phyloP scores from a whole-genome alignment of 2,888 invertebrate genomes.

The Diachrysia chrysitis region DNA sequence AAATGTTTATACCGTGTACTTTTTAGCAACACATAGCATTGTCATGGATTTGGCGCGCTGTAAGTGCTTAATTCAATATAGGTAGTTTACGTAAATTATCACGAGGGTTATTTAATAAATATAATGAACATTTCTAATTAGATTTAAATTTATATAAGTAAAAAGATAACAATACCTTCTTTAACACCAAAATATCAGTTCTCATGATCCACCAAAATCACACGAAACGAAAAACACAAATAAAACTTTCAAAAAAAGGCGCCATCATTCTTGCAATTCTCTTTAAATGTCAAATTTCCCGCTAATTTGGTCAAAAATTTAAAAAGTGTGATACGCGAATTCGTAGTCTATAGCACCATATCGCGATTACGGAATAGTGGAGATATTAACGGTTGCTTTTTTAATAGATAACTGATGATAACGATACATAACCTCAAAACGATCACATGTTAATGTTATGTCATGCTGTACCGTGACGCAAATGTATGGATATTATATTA shows the following conservation, averaged over 20 bases:
- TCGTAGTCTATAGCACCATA: slow-evolving; percentile 4
- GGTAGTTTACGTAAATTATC: not conserved
- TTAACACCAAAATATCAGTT: not conserved
- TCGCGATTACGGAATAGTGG: slow-evolving; percentile 32
- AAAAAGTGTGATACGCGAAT: slow-evolving; percentile 33
- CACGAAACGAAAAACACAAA: not conserved
- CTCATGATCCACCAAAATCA: not conserved
- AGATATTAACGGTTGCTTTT: slow-evolving; percentile 15
- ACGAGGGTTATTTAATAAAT: not conserved
- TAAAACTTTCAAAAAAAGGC: slow-evolving; percentile 16
- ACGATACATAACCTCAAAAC: slow-evolving; percentile 57
- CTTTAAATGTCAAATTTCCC: slow-evolving; percentile 32
- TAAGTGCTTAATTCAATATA: not conserved
- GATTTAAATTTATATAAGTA: not conserved
- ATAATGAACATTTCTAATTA: not conserved
- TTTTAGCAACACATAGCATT: slow-evolving; percentile 1
- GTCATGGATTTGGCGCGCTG: not conserved
- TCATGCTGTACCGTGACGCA: slow-evolving; percentile 34
- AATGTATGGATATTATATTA: slow-evolving; percentile 15
- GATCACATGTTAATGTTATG: slow-evolving; percentile 57
- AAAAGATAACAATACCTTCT: not conserved
- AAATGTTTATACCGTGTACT: slow-evolving; percentile 4
- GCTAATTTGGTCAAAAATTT: slow-evolving; percentile 17
- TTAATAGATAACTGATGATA: slow-evolving; percentile 37
- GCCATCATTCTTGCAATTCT: slow-evolving; percentile 31